A percentile compares a stretch with the other conserved stretches of the same genome.
These are phyloP conservation scores for Cydia amplana DNA, from an alignment of 1,140 invertebrate genomes.

Conservation along the genomic window DNA sequence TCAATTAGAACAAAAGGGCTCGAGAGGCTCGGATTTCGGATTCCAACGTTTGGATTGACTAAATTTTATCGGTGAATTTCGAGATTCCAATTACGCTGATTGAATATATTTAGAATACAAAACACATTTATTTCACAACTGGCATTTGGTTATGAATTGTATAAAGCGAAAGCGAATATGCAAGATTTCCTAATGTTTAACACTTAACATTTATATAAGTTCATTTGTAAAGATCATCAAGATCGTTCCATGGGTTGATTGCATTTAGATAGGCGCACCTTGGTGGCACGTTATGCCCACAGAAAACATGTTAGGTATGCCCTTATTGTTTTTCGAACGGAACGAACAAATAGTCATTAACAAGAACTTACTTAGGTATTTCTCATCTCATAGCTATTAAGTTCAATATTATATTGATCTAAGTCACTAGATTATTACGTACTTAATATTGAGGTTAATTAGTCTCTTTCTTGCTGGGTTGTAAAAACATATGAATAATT, in stretches of 20 bases:
- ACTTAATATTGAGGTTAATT: neutral
- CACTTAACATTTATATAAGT: slow-evolving; percentile 15
- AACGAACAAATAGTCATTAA: neutral
- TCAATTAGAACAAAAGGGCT: slow-evolving; percentile 24
- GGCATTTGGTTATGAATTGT: neutral
- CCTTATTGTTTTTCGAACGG: neutral
- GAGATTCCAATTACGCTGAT: neutral
- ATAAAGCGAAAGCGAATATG: neutral
- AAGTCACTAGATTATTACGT: neutral
- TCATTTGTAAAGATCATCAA: slow-evolving; percentile 3
- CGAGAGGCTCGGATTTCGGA: neutral
- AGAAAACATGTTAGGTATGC: neutral
- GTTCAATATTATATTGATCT: neutral
- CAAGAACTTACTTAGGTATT: too few relatives aligned
- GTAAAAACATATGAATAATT: neutral
- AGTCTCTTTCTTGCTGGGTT: neutral
- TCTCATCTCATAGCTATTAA: neutral
- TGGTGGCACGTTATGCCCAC: neutral
- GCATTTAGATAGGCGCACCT: slow-evolving; percentile 6
- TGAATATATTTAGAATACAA: neutral
- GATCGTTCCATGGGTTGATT: neutral
- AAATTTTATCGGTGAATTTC: neutral
- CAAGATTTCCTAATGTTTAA: neutral
- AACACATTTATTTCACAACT: neutral
- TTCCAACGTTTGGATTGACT: neutral